Base-by-base conservation (phyloP, 2,113 vertebrate genomes). In the Channa argus region DNA sequence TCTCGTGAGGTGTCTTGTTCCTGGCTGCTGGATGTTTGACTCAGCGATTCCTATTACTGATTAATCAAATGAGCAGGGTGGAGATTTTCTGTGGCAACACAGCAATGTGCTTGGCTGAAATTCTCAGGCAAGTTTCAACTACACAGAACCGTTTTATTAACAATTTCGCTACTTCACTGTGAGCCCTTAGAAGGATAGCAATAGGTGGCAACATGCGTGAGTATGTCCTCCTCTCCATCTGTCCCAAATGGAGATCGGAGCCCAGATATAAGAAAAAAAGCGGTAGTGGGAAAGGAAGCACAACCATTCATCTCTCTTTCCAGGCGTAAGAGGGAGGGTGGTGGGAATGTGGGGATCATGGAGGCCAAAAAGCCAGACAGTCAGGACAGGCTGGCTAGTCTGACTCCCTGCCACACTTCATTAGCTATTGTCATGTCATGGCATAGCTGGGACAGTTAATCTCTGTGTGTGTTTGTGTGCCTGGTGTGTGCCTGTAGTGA, bases 381-480 rank as follows among this genome's bases (percentile, higher is more conserved):
- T 64, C 68, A 75, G 79, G 71, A 63, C 81, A 82, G 24, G 46
- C 33, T 1, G 36, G 66, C 79, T 77, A 74, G 67, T 80, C 65
- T 67, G 65, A 62, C 74, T 70, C 56, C 15, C 36, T 67, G 71
- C 70, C 80, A 85, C 8, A 84, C 86, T 86, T 88, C 81, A 91
- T 89, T 87, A 89, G 77, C 74, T 72, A n/a, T 74, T 88, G 79
- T 88, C 81, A 77, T 86, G 80, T 89, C 5, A 72, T 46, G 44
- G 80, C 76, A 67, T 64, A 63, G 70, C 72, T 24, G 51, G 11
- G 52, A 54, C 70, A 61, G 60, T 70, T 56, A 34, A 7, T 71
- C 74, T 39, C 5, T 65, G 69, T 50, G 72, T 53, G 60, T 46
- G 38, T 75, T 33, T 39, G 37, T 53, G 46, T 44, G 8, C 34